phyloP scores from a whole-genome alignment of 2,888 invertebrate genomes.

The Eristalis intricaria region DNA sequence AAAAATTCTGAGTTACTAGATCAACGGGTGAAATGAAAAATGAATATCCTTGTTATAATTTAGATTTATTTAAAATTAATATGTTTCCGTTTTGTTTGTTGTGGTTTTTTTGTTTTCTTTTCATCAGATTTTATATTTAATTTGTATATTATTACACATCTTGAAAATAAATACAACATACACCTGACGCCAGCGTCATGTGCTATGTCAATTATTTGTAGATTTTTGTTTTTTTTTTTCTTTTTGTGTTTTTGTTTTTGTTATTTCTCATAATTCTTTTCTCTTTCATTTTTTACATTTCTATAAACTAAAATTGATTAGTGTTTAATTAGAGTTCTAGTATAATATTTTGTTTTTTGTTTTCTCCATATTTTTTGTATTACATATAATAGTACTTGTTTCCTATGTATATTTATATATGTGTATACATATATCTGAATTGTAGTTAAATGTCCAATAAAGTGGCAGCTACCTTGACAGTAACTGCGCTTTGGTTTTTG shows the following conservation, averaged over 20 bases:
- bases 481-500: slow-evolving; percentile 62
- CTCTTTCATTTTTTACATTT: slow-evolving; percentile 51
- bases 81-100: slow-evolving; percentile 68
- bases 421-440: slow-evolving; percentile 43
- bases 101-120: slow-evolving; percentile 39
- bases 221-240: slow-evolving; percentile 31
- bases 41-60: slow-evolving; percentile 59
- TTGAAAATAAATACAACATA: slow-evolving; percentile 72
- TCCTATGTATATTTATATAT: slow-evolving; percentile 46
- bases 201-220: slow-evolving; percentile 66
- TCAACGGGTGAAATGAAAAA: not conserved
- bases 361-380: slow-evolving; percentile 11
- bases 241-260: slow-evolving; percentile 34
- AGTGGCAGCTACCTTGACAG: slow-evolving; percentile 65
- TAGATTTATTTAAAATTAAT: slow-evolving; percentile 73
- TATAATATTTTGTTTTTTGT: slow-evolving; percentile 63
- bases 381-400: slow-evolving; percentile 68
- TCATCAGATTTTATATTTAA: slow-evolving; percentile 67
- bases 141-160: slow-evolving; percentile 70
- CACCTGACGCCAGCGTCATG: slow-evolving; percentile 73
- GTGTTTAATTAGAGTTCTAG: slow-evolving; percentile 65
- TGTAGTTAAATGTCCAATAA: slow-evolving; percentile 69
- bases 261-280: not conserved
- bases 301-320: slow-evolving; percentile 71
- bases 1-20: no score